Evolutionary conservation across 2,113 vertebrate species (phyloP), one percentile per base, ranked within the genome.

Genomic region (Anser brachyrhynchus): DNA sequence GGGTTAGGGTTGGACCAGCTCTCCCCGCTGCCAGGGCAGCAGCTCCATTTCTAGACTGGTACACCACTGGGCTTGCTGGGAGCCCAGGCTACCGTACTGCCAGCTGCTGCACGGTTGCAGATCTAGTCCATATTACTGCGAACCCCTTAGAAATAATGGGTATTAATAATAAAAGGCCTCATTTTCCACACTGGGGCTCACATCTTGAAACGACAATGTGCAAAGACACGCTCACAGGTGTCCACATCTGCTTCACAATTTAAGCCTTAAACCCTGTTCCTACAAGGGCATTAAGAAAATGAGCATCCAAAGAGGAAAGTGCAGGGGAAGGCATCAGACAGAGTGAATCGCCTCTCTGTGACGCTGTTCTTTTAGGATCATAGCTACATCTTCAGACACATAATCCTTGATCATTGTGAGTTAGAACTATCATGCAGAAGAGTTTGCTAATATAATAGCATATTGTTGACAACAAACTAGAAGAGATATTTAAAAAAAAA

Each of bases 401-500:
- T 15, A 84, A 59, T 75, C 87, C 95, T 94, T 96, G 90, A 84
- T 84, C 92, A 33, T 54, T 64, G 35, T 75, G 84, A 78, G 81
- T 57, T 76, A 66, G 26, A 82, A 64, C 73, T 73, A 22, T 70
- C 92, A 92, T 94, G 96, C 91, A 94, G 96, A 96, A 86, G 90
- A 91, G 95, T 90, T 96, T 93, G 77, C 55, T 94, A 66, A 8
- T 74, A 93, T 91, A 96, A 96, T 95, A 85, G 87, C 70, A 89
- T 87, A 96, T 91, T 94, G 92, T 96, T 97, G 96, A 95, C 96
- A 96, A 93, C 66, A 96, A 95, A 84, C 95, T 94, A 21, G 71
- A 70, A 74, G 44, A 67, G 44, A 41, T 81, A 79, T 89, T 74
- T 23, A 3, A 88, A 96, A 90, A 75, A 73, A 49, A 21, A 58